phyloP scores from a whole-genome alignment of 2,797 vertebrate genomes.

The Bovichtus variegatus region DNA sequence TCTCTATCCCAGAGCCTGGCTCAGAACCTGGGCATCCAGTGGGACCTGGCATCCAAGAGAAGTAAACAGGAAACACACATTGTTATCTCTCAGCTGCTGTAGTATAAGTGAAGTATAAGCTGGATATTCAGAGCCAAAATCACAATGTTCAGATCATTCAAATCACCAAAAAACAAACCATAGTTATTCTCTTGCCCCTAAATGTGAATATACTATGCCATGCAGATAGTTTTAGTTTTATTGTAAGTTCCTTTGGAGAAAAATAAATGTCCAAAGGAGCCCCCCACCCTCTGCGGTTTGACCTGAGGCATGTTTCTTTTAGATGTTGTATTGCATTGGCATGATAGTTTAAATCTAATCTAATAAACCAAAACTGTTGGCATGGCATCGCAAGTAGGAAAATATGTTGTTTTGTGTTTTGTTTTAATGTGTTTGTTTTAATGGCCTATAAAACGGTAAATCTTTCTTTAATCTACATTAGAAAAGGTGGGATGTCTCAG shows the following conservation, averaged over 20 bases:
- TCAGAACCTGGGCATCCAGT: conserved; percentile 98
- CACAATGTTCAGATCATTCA: neutral
- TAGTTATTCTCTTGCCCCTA: neutral
- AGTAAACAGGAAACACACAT: conserved; percentile 83
- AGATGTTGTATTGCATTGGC: neutral
- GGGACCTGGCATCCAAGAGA: conserved; percentile 93
- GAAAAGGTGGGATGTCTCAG: neutral
- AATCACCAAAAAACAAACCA: neutral
- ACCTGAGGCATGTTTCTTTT: neutral
- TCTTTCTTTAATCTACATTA: neutral
- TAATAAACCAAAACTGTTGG: neutral
- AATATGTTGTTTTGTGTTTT: neutral
- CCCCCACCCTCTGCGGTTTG: too few species aligned
- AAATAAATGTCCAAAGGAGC: too few species aligned
- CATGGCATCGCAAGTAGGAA: neutral
- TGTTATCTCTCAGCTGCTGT: conserved; percentile 1
- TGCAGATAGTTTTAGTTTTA: neutral
- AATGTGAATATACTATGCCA: neutral
- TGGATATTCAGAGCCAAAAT: neutral
- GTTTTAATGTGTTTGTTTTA: too few species aligned
- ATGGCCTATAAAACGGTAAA: neutral
- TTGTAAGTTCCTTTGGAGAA: neutral
- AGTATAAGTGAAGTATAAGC: neutral
- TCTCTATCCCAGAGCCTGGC: conserved; percentile 95
- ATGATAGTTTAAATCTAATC: neutral